Percentiles rank a stretch among this genome's conserved stretches.
phyloP scores from a whole-genome alignment of 2,888 invertebrate genomes.

The Plagodis pulveraria region DNA sequence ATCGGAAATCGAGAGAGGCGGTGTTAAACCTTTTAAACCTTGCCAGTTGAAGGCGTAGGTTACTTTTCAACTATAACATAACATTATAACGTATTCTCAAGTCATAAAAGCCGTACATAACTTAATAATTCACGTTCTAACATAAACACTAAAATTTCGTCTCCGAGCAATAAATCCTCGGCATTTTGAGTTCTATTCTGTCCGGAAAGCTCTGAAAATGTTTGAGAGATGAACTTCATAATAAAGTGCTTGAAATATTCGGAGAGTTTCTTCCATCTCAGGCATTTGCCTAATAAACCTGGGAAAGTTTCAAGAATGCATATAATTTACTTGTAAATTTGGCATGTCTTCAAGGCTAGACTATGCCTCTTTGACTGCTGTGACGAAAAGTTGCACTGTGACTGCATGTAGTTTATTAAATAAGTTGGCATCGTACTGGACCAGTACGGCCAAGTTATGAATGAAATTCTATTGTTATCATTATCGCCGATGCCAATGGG shows the following conservation, averaged over 20 bases:
- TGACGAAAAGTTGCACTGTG: no score
- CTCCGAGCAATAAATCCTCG: conserved; percentile 10
- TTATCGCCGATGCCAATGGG: no score
- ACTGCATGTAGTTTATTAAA: no score
- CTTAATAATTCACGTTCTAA: background rate
- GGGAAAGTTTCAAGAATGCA: conserved; percentile 30
- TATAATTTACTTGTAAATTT: conserved; percentile 25
- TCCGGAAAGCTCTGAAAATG: conserved; percentile 7
- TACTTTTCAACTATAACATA: no score
- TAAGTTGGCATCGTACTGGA: no score
- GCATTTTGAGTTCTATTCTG: conserved; percentile 10
- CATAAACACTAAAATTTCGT: conserved; percentile 7
- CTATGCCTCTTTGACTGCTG: no score
- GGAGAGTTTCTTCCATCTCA: conserved; percentile 6
- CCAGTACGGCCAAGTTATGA: no score
- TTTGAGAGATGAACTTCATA: conserved; percentile 4
- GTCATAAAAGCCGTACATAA: background rate
- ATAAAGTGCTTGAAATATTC: conserved; percentile 14
- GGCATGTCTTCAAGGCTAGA: conserved; percentile 7
- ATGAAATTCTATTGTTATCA: no score
- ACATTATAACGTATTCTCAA: background rate
- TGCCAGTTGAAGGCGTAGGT: no score
- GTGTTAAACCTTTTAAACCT: no score
- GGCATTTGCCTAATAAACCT: conserved; percentile 30
- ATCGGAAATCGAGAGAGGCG: no score